Percentiles rank a stretch among this genome's conserved stretches.
Evolutionary conservation across 1,140 invertebrate genomes (phyloP).

Genomic region (Camponotus floridanus): DNA sequence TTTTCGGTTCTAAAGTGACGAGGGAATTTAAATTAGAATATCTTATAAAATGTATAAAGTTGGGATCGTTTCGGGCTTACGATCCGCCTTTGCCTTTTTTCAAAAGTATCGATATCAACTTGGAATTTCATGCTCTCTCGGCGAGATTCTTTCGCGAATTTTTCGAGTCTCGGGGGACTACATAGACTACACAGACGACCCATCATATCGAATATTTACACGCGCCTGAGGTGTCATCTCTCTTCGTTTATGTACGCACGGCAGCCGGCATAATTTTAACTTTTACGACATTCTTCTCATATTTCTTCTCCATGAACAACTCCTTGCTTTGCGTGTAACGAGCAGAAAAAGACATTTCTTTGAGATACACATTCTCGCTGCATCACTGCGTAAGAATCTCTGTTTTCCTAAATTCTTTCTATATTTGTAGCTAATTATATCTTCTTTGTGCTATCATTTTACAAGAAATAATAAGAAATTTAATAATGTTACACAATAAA

Average conservation of each 20-base stretch:
- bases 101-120: constrained; percentile 1
- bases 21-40: not conserved
- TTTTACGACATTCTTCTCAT: constrained; percentile 57
- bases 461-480: not conserved
- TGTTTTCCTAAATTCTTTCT: not conserved
- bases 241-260: constrained; percentile 39
- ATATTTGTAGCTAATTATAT: constrained; percentile 10
- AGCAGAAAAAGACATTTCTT: constrained; percentile 25
- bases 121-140: constrained; percentile 34
- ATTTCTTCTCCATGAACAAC: not conserved
- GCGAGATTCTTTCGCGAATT: constrained; percentile 62
- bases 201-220: constrained; percentile 64
- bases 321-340: not conserved
- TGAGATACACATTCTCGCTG: constrained; percentile 20
- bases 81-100: not conserved
- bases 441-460: not conserved
- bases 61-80: not conserved
- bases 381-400: not conserved
- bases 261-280: constrained; percentile 65
- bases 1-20: not conserved
- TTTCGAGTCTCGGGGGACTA: constrained; percentile 45
- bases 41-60: not conserved
- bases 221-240: constrained; percentile 56
- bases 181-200: constrained; percentile 15
- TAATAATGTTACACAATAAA: not conserved